Percentiles rank a stretch among this genome's conserved stretches.
phyloP scores from a whole-genome alignment of 2,888 invertebrate species.

The Chrysolina americana region DNA sequence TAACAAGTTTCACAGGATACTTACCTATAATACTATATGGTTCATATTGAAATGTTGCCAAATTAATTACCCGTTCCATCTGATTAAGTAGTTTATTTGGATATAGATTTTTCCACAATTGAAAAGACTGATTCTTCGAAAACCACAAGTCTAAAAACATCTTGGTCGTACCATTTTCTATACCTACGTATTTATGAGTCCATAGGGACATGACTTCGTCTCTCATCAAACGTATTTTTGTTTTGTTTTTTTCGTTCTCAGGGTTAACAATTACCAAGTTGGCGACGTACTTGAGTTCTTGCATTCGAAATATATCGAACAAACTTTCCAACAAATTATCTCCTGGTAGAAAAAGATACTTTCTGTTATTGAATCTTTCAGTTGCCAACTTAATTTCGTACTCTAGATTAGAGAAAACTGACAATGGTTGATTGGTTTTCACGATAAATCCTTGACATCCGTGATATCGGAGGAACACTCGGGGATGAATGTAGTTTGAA shows the following conservation, averaged over 20 bases:
- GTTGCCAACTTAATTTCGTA: slow-evolving; percentile 45
- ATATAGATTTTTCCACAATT: slow-evolving; percentile 51
- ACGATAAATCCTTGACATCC: slow-evolving; percentile 59
- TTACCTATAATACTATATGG: slow-evolving; percentile 72
- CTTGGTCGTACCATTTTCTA: slow-evolving; percentile 39
- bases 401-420: slow-evolving; percentile 52
- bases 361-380: slow-evolving; percentile 53
- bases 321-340: slow-evolving; percentile 39
- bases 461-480: slow-evolving; percentile 52
- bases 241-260: slow-evolving; percentile 68
- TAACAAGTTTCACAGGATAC: slow-evolving; percentile 8
- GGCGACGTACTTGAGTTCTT: slow-evolving; percentile 51
- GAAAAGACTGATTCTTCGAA: slow-evolving; percentile 52
- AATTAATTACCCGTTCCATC: slow-evolving; percentile 66
- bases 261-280: slow-evolving; percentile 62
- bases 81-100: slow-evolving; percentile 66
- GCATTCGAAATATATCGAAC: slow-evolving; percentile 46
- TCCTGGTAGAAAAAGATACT: slow-evolving; percentile 51
- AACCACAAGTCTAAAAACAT: slow-evolving; percentile 56
- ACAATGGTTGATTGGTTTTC: slow-evolving; percentile 45
- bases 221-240: not conserved
- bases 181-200: slow-evolving; percentile 56
- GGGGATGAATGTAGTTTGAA: slow-evolving; percentile 23
- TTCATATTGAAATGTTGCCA: slow-evolving; percentile 75
- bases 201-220: slow-evolving; percentile 42